Conservation (phyloP, 2,888 invertebrate genomes). For the Prionchulus punctatus region DNA sequence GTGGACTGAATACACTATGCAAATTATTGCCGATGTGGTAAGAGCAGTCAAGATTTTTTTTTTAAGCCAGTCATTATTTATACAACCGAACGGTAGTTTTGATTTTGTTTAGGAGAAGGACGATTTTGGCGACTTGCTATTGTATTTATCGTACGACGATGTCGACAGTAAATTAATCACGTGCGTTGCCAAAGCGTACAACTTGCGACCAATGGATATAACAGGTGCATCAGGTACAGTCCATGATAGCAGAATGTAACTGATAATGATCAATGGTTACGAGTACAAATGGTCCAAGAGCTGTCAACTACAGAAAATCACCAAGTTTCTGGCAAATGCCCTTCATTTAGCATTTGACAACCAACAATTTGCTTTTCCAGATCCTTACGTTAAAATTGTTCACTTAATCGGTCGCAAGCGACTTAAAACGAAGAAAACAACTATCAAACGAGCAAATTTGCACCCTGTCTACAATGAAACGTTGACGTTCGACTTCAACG, state of each 20-base stretch:
- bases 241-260: too few relatives aligned
- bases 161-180: conserved; percentile 79
- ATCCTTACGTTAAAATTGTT: conserved; percentile 84
- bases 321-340: too few relatives aligned
- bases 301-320: too few relatives aligned
- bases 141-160: conserved; percentile 74
- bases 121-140: conserved; percentile 73
- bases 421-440: conserved; percentile 81
- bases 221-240: conserved; percentile 73
- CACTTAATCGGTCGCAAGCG: conserved; percentile 68
- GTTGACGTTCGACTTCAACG: conserved; percentile 72
- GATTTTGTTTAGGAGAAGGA: conserved; percentile 56
- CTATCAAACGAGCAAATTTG: conserved; percentile 66
- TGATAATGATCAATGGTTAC: too few relatives aligned
- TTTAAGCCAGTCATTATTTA: not conserved
- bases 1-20: conserved; percentile 68
- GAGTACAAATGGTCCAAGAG: too few relatives aligned
- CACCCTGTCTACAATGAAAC: conserved; percentile 84
- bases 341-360: not conserved
- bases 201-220: conserved; percentile 79
- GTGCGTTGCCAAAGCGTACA: conserved; percentile 74
- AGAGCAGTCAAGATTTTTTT: conserved; percentile 17
- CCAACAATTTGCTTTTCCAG: conserved; percentile 37
- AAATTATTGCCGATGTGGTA: conserved; percentile 61
- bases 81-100: not conserved